Base-by-base conservation (phyloP, 2,888 invertebrate species). In the Dynastes maya region DNA sequence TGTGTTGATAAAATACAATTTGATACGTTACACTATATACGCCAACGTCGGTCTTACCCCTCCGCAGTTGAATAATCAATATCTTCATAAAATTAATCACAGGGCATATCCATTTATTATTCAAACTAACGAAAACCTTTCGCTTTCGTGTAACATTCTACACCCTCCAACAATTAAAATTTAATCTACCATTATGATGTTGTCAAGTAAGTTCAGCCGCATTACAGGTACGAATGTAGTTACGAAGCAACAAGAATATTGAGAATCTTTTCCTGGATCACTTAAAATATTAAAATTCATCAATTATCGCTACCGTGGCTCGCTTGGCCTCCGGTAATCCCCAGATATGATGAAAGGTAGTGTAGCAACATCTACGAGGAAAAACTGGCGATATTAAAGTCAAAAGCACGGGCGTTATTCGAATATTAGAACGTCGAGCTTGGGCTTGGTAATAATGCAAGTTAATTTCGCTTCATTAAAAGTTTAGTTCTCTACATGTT, bases 391-490 rank as follows among this genome's bases (percentile, higher is more conserved):
- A 45, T 74, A 68, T 68, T 51, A 51, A 68, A 68, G 68, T 51
- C 51, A 29, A 68, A 68, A 68, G 29, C 51, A 68, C 51, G 49
- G 55, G 63, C 63, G 32, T 51, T 68, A 68, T 74, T 74, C 72
- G 72, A 45, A 61, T 74, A 72, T 72, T 72, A 72, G 58, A 72
- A 40, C 37, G 72, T 37, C 29, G 72, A 58, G 22, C 11, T 27
- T 68, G 49, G n/a, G 13, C 58, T 40, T 9, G 61, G 61, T 74
- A 74, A 74, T 74, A 74, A 74, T 61, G 72, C 72, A 74, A 74
- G 72, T 74, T 74, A 74, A 74, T 74, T 74, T 74, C 61, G 72
- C 72, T 74, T 74, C 72, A 74, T 74, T 74, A 74, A 74, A 74
- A 61, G 72, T 74, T 74, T 40, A 74, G 61, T 61, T 61, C 72